phyloP scores from a whole-genome alignment of 2,888 invertebrate species.

The Oligia latruncula region DNA sequence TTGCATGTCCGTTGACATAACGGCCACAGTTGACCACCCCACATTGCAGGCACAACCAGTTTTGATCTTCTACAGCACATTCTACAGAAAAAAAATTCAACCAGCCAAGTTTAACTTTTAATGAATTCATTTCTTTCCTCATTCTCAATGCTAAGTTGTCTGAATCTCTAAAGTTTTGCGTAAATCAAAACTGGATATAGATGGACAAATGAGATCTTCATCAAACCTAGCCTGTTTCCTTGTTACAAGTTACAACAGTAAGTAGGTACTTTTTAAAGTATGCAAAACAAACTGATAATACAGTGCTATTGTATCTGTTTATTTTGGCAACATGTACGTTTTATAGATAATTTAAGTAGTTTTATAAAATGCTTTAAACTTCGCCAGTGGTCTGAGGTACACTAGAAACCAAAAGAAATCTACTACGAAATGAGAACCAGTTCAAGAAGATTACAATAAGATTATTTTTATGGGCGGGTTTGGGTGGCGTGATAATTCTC shows the following conservation, averaged over 20 bases:
- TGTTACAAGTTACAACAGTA: not conserved
- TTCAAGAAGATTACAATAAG: slow-evolving; percentile 58
- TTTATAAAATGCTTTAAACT: slow-evolving; percentile 17
- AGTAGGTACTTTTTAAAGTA: slow-evolving; percentile 1
- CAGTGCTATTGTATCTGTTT: slow-evolving; percentile 52
- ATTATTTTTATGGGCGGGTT: slow-evolving; percentile 69
- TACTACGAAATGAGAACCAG: slow-evolving; percentile 52
- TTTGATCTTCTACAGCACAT: slow-evolving; percentile 91
- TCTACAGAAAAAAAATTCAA: slow-evolving; percentile 79
- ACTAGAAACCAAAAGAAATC: slow-evolving; percentile 13
- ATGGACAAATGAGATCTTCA: not conserved
- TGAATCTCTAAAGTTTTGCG: not conserved
- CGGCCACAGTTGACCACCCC: slow-evolving; percentile 94
- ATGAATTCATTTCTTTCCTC: not conserved
- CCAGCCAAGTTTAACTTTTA: not conserved
- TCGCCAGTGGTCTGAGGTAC: not conserved
- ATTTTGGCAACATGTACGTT: slow-evolving; percentile 47
- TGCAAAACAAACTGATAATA: slow-evolving; percentile 38
- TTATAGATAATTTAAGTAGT: slow-evolving; percentile 19
- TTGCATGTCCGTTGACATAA: slow-evolving; percentile 94
- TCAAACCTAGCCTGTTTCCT: slow-evolving; percentile 2
- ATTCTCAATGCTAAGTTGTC: slow-evolving; percentile 14
- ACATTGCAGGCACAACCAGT: slow-evolving; percentile 94
- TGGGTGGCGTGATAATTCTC: slow-evolving; percentile 57
- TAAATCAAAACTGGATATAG: slow-evolving; percentile 3